These are phyloP conservation scores for Panorpa germanica DNA, from an alignment of 2,888 invertebrate species.

Conservation along the genomic window DNA sequence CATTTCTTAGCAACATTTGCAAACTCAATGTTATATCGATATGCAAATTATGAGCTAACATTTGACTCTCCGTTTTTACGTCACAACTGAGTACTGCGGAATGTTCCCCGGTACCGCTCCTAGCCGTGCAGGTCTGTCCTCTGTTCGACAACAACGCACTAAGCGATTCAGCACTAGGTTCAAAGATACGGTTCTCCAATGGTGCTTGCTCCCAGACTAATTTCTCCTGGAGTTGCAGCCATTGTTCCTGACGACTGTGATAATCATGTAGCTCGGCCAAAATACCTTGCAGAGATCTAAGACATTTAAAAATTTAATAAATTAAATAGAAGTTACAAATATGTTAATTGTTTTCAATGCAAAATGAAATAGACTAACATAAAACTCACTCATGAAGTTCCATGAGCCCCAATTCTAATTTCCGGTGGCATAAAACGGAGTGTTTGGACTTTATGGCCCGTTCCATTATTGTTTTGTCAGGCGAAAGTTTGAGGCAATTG, in stretches of 20 bases:
- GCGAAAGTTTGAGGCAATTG: slow-evolving; percentile 41
- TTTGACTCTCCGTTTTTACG: too few species aligned
- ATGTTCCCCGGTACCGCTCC: too few species aligned
- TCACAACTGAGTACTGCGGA: too few species aligned
- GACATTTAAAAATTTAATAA: slow-evolving; percentile 11
- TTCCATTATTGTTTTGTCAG: slow-evolving; percentile 38
- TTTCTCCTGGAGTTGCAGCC: slow-evolving; percentile 36
- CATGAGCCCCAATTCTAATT: slow-evolving; percentile 38
- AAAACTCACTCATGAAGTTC: slow-evolving; percentile 43
- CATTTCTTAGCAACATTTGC: slow-evolving; percentile 25
- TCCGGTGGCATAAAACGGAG: slow-evolving; percentile 47
- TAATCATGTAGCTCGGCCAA: slow-evolving; percentile 40
- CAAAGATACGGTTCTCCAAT: slow-evolving; percentile 21
- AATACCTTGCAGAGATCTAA: slow-evolving; percentile 37
- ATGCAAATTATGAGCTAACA: too few species aligned
- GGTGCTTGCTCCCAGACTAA: slow-evolving; percentile 32
- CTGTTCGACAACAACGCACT: slow-evolving; percentile 17
- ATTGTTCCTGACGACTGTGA: slow-evolving; percentile 38
- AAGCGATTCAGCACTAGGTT: slow-evolving; percentile 19
- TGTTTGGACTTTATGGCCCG: slow-evolving; percentile 38
- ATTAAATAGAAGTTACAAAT: slow-evolving; percentile 7
- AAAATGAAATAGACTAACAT: slow-evolving; percentile 5
- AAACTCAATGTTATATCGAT: slow-evolving; percentile 26
- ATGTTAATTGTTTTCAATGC: not conserved
- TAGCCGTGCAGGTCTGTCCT: slow-evolving; percentile 24